Percentiles rank a stretch among this genome's conserved stretches.
These are phyloP conservation scores for Oryzaephilus surinamensis DNA, from an alignment of 1,140 invertebrate species.

Conservation along the genomic window DNA sequence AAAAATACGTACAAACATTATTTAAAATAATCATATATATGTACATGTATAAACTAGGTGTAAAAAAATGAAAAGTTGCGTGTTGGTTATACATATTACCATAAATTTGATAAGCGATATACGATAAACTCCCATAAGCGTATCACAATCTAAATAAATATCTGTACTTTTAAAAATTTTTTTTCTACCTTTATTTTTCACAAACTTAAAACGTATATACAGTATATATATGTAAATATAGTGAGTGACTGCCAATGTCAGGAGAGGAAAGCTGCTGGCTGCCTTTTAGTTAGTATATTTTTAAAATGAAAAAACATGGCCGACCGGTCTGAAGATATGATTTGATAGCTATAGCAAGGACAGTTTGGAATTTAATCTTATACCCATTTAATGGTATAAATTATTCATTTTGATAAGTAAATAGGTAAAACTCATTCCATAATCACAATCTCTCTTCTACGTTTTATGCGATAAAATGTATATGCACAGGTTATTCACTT, in stretches of 20 bases:
- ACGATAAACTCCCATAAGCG: too few relatives aligned
- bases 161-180: slow-evolving; percentile 21
- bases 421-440: slow-evolving; percentile 27
- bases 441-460: too few relatives aligned
- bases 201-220: neutral
- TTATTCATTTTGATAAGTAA: slow-evolving; percentile 25
- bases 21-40: too few relatives aligned
- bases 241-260: too few relatives aligned
- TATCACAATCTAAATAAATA: slow-evolving; percentile 17
- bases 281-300: too few relatives aligned
- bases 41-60: too few relatives aligned
- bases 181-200: neutral
- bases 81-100: slow-evolving; percentile 18
- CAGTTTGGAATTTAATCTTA: slow-evolving; percentile 23
- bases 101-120: slow-evolving; percentile 24
- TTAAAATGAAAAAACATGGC: slow-evolving; percentile 16
- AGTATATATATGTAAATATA: slow-evolving; percentile 5
- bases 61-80: slow-evolving; percentile 23
- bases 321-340: slow-evolving; percentile 23
- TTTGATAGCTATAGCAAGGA: slow-evolving; percentile 20
- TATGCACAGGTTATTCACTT: too few relatives aligned
- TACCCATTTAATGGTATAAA: slow-evolving; percentile 26
- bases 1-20: too few relatives aligned
- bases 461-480: too few relatives aligned
- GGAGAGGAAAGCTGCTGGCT: too few relatives aligned